phyloP scores from a whole-genome alignment of 2,888 invertebrate genomes.

The Syritta pipiens region DNA sequence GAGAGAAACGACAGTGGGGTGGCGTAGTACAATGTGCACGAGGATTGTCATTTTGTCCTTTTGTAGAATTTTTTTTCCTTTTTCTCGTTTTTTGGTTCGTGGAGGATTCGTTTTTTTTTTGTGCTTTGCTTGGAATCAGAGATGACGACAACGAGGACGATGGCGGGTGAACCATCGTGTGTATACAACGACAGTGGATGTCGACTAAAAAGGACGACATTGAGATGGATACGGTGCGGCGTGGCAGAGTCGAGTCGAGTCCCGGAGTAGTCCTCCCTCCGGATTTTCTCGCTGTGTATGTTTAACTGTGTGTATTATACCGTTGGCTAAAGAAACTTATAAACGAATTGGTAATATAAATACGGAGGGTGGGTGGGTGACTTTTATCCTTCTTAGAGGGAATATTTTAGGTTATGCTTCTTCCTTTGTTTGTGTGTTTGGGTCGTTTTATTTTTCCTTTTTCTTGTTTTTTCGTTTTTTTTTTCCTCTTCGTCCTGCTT shows the following conservation, averaged over 20 bases:
- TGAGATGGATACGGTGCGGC: slow-evolving; percentile 65
- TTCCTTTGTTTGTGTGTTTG: slow-evolving; percentile 45
- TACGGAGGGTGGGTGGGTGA: slow-evolving; percentile 57
- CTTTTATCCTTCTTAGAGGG: slow-evolving; percentile 66
- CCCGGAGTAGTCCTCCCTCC: too few species aligned
- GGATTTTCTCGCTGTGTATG: slow-evolving; percentile 58
- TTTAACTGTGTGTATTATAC: slow-evolving; percentile 64
- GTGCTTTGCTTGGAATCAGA: slow-evolving; percentile 36
- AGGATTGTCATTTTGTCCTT: slow-evolving; percentile 68
- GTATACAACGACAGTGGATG: slow-evolving; percentile 42
- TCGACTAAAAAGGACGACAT: slow-evolving; percentile 61
- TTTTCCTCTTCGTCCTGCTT: slow-evolving; percentile 3
- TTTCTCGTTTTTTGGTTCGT: slow-evolving; percentile 12
- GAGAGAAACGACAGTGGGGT: neutral
- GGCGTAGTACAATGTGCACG: slow-evolving; percentile 59
- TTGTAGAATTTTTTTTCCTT: slow-evolving; percentile 66
- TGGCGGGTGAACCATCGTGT: slow-evolving; percentile 25
- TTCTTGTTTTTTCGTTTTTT: slow-evolving; percentile 18
- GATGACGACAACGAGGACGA: slow-evolving; percentile 16
- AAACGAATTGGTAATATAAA: slow-evolving; percentile 70
- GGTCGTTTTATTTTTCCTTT: slow-evolving; percentile 11
- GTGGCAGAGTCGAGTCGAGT: slow-evolving; percentile 2
- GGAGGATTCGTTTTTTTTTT: slow-evolving; percentile 19
- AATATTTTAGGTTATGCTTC: slow-evolving; percentile 67
- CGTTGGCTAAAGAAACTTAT: slow-evolving; percentile 68